Evolutionary conservation across 2,888 invertebrate species (phyloP), one percentile per base, ranked within the genome.

Genomic region (Rhaphigaster nebulosa): DNA sequence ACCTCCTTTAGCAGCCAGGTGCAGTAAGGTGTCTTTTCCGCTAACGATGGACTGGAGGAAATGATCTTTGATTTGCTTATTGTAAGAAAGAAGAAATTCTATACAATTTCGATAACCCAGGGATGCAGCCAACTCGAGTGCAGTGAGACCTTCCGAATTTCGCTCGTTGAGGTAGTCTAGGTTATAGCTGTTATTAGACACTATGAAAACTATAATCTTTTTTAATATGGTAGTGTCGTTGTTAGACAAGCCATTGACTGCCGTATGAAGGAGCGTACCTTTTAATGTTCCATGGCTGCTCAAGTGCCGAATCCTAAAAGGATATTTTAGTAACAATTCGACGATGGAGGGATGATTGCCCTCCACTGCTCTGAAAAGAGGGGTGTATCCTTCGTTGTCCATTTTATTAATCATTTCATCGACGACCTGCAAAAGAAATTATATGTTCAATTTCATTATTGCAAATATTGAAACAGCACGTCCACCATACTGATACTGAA

Each of bases 331-430:
- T 45, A 88, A 41, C n/a, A 88, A 0, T 5, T 88, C 60, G 8
- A 88, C 60, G 88, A 2, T n/a, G 10, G 38, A 56, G 3, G 15
- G 23, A n/a, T 88, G 54, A 41, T 29, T 29, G 12, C 56, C 52
- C n/a, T 60, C 88, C 6, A 88, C 88, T 26, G 88, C 88, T 41
- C 54, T 88, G 29, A 60, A 56, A 26, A 88, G 26, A 12, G 56
- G 56, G 13, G 60, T 88, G n/a, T 41, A 88, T 56, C 60, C 56
- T 29, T 56, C 54, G 15, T 60, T 60, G 65, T 88, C 88, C 10
- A 18, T 65, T 38, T 34, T 41, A 23, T 60, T 56, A 12, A 56
- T 54, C 41, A 45, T n/a, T 23, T 45, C 45, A n/a, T 50, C 84
- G 15, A 45, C 45, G 3, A 45, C 45, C 84, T 84, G n/a, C 15